Percentiles rank a stretch among this genome's conserved stretches.
These are phyloP conservation scores for Phacellophora camtschatica DNA, from an alignment of 30 jellyfish, hydroid and myxozoan species.

Conservation along the genomic window DNA sequence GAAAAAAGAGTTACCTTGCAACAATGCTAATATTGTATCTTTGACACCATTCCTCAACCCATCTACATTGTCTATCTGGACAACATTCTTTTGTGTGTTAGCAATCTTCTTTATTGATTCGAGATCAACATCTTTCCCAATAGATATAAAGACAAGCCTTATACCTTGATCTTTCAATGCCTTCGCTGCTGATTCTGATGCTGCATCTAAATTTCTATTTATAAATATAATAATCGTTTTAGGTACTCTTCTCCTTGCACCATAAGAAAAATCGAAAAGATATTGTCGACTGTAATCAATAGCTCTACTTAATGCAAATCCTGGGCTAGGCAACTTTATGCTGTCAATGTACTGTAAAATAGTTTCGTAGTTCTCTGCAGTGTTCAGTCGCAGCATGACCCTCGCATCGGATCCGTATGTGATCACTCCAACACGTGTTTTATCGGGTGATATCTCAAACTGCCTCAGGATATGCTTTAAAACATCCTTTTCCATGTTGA, in stretches of 20 bases:
- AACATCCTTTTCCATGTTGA: slow-evolving; percentile 20
- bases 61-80: background rate
- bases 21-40: background rate
- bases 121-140: slow-evolving; percentile 25
- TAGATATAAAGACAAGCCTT: slow-evolving; percentile 14
- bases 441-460: background rate
- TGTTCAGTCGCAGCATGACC: background rate
- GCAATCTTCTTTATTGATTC: background rate
- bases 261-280: slow-evolving; percentile 28
- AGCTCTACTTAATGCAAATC: slow-evolving; percentile 24
- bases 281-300: slow-evolving; percentile 58
- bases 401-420: slow-evolving; percentile 26
- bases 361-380: background rate
- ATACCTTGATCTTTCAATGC: slow-evolving; percentile 36
- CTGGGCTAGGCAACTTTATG: background rate
- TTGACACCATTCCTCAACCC: background rate
- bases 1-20: background rate
- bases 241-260: slow-evolving; percentile 54
- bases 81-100: background rate
- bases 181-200: background rate
- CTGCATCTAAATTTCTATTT: background rate
- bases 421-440: slow-evolving; percentile 27
- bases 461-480: slow-evolving; percentile 9
- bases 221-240: slow-evolving; percentile 71
- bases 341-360: background rate